Percentiles rank a stretch among this genome's conserved stretches.
Evolutionary conservation across 2,113 vertebrate species (phyloP).

Genomic region (Poeciliopsis prolifica): DNA sequence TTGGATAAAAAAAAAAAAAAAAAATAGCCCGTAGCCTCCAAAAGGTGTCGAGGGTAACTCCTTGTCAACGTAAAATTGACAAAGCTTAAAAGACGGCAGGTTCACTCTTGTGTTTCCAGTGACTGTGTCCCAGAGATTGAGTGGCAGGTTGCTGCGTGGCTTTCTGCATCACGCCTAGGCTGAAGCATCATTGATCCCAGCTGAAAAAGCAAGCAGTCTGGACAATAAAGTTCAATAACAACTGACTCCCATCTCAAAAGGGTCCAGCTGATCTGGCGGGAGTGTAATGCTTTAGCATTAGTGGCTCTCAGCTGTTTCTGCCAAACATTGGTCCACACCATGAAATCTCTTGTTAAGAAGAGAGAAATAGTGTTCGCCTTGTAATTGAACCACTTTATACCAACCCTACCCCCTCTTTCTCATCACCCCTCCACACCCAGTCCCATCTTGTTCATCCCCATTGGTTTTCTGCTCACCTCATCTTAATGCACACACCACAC

Average conservation of each 20-base stretch:
- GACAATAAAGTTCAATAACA: conserved; percentile 99
- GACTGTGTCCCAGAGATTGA: conserved; percentile 75
- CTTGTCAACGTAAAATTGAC: not conserved
- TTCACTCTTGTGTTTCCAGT: conserved; percentile 54
- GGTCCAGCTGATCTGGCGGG: conserved; percentile 85
- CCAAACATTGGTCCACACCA: conserved; percentile 91
- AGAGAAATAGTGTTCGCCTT: conserved; percentile 98
- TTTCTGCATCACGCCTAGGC: conserved; percentile 91
- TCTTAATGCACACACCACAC: conserved; percentile 34
- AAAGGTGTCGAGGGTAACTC: not conserved
- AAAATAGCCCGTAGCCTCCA: not conserved
- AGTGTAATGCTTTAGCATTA: conserved; percentile 92
- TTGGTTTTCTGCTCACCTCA: conserved; percentile 61
- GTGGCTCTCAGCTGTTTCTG: conserved; percentile 95
- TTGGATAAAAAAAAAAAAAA: no score
- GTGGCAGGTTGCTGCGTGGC: conserved; percentile 84
- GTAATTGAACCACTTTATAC: conserved; percentile 99
- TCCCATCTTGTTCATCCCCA: conserved; percentile 55
- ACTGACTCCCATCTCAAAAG: conserved; percentile 88
- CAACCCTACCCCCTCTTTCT: conserved; percentile 47
- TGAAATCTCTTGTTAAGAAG: conserved; percentile 99
- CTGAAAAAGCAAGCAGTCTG: conserved; percentile 89
- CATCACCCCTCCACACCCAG: conserved; percentile 55
- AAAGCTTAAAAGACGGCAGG: conserved; percentile 10
- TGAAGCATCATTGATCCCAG: conserved; percentile 97